phyloP scores from a whole-genome alignment of 2,113 vertebrate genomes.

The Triplophysa siluroides region DNA sequence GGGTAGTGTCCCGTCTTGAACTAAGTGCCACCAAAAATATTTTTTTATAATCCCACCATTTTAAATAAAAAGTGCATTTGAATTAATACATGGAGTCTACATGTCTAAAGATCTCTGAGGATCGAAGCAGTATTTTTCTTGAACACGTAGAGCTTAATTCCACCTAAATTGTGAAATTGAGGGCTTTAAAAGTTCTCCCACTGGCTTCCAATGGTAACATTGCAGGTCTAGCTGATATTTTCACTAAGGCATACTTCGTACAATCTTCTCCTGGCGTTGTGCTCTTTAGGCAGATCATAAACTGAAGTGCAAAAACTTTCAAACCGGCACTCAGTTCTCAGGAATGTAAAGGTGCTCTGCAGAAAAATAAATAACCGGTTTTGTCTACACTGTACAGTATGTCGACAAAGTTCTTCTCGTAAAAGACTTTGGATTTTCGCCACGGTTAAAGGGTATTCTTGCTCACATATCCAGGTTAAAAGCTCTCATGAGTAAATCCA shows the following conservation, averaged over 20 bases:
- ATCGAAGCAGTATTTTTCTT: background rate
- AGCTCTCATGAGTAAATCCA: conserved; percentile 93
- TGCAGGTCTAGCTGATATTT: conserved; percentile 69
- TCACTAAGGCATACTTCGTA: conserved; percentile 76
- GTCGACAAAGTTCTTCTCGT: conserved; percentile 42
- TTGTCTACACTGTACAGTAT: background rate
- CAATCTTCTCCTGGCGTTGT: conserved; percentile 72
- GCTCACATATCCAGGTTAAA: conserved; percentile 91
- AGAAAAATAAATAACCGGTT: conserved; percentile 33
- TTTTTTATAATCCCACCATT: conserved; percentile 49
- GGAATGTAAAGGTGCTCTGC: conserved; percentile 65
- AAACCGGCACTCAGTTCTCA: conserved; percentile 58
- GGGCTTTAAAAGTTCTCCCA: background rate
- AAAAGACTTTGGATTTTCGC: conserved; percentile 72
- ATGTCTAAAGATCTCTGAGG: conserved; percentile 5
- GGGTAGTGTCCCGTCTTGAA: background rate
- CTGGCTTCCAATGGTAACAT: conserved; percentile 61
- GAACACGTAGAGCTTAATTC: background rate
- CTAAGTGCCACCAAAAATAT: conserved; percentile 56
- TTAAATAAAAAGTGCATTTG: conserved; percentile 41
- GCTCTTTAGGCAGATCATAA: conserved; percentile 75
- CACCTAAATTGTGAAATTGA: background rate
- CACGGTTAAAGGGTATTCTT: conserved; percentile 49
- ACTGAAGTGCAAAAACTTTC: conserved; percentile 68
- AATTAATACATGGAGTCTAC: background rate